These are phyloP conservation scores for Delphinus delphis DNA, from an alignment of 2,113 vertebrate genomes.

Conservation along the genomic window DNA sequence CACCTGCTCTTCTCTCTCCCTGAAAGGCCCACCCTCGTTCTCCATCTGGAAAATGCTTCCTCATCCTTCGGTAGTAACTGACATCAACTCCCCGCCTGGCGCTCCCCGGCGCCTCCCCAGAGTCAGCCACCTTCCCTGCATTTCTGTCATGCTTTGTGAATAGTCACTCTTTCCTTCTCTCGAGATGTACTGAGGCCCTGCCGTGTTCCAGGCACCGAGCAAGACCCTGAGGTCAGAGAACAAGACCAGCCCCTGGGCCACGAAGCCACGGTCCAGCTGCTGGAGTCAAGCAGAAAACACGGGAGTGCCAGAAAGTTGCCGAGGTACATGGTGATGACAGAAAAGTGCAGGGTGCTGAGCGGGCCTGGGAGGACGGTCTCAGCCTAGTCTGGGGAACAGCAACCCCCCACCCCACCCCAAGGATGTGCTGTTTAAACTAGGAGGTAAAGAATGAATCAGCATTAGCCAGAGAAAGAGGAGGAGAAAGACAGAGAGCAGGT, in stretches of 20 bases:
- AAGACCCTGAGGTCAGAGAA: background rate
- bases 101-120: background rate
- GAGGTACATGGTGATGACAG: accelerated
- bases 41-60: background rate
- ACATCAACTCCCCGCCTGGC: accelerated
- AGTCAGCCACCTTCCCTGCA: background rate
- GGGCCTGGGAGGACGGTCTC: background rate
- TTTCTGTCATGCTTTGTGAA: background rate
- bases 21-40: background rate
- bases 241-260: background rate
- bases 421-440: background rate
- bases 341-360: accelerated
- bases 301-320: accelerated
- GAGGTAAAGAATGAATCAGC: background rate
- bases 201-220: background rate
- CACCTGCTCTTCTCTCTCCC: background rate
- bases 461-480: background rate
- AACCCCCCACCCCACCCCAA: accelerated
- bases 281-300: background rate
- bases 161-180: background rate
- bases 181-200: accelerated
- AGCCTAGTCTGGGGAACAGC: background rate
- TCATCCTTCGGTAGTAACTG: accelerated
- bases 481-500: background rate
- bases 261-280: accelerated